A percentile compares a stretch with the other conserved stretches of the same genome.
These are phyloP conservation scores for Lepus townsendii DNA, from an alignment of 2,797 vertebrate species.

Conservation along the genomic window DNA sequence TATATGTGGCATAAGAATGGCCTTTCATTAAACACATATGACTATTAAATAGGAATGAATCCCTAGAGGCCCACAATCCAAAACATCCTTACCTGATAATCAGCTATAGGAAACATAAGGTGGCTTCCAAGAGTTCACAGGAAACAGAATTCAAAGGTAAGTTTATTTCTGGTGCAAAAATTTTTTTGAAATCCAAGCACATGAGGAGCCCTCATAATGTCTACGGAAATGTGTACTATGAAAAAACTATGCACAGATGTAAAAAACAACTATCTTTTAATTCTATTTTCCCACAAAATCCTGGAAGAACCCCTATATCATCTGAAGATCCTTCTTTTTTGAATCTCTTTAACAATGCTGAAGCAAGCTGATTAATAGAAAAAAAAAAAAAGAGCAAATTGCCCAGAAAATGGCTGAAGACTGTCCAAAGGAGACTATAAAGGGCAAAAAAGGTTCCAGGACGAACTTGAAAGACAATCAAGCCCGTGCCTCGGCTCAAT, in stretches of 20 bases:
- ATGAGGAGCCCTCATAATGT: too few species aligned
- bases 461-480: neutral
- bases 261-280: too few species aligned
- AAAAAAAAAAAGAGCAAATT: neutral
- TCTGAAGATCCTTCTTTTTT: neutral
- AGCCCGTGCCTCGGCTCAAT: too few species aligned
- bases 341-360: conserved; percentile 10
- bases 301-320: too few species aligned
- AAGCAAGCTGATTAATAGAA: neutral
- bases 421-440: neutral
- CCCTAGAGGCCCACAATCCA: neutral
- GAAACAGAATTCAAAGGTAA: too few species aligned
- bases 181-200: too few species aligned
- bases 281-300: too few species aligned
- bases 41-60: neutral
- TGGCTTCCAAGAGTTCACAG: too few species aligned
- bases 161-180: too few species aligned
- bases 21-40: neutral
- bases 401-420: neutral
- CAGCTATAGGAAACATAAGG: neutral
- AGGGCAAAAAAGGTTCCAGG: neutral
- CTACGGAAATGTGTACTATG: too few species aligned
- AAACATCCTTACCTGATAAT: neutral
- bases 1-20: neutral
- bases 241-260: too few species aligned